Evolutionary conservation across 2,888 invertebrate genomes (phyloP).

Genomic region (Epistrophe grossulariae): DNA sequence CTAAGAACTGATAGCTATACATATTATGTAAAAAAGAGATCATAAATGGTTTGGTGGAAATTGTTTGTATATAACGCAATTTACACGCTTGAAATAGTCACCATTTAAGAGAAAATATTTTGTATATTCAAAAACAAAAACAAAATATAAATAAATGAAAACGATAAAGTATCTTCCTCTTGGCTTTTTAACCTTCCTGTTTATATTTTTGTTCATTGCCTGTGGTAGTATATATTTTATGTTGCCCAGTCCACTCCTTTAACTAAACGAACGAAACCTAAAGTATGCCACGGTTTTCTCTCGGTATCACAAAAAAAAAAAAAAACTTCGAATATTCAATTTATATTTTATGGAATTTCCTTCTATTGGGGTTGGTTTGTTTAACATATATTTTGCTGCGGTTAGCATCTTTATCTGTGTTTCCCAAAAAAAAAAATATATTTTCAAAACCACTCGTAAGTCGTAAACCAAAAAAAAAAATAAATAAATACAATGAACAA

Average conservation of each 20-base stretch:
- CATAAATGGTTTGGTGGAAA: too few species aligned
- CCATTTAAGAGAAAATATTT: background rate
- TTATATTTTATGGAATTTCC: conserved; percentile 7
- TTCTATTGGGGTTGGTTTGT: background rate
- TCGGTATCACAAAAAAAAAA: background rate
- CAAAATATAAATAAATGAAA: background rate
- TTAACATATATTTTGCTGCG: background rate
- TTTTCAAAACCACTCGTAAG: background rate
- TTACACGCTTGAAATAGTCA: background rate
- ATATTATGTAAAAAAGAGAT: too few species aligned
- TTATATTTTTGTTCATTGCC: conserved; percentile 15
- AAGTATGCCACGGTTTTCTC: conserved; percentile 26
- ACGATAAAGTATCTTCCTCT: conserved; percentile 28
- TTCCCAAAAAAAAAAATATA: background rate
- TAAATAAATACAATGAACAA: background rate
- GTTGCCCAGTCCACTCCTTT: background rate
- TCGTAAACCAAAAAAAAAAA: too few species aligned
- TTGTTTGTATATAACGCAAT: too few species aligned
- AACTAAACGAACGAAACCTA: conserved; percentile 9
- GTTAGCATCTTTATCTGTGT: background rate
- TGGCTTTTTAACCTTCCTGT: conserved; percentile 32
- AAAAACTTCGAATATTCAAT: background rate
- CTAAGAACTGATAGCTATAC: too few species aligned
- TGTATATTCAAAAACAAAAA: background rate
- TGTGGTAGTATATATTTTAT: conserved; percentile 5